Base-by-base conservation (phyloP, 2,113 vertebrate species). In the Casuarius casuarius region DNA sequence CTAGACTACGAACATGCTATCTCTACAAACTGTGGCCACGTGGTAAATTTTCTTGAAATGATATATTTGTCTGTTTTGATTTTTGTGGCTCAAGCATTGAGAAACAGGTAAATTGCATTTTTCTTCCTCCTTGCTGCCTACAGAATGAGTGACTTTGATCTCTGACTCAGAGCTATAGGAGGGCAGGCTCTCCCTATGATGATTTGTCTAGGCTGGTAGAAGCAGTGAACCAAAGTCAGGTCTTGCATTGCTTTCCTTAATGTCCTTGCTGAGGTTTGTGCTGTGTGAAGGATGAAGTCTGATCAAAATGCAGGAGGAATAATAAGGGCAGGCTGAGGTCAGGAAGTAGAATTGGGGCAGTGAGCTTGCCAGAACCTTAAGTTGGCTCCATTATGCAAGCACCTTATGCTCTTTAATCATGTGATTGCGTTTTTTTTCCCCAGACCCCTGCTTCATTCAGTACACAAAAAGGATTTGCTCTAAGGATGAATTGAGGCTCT, bases 341-440 rank as follows among this genome's bases (percentile, higher is more conserved):
- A 93, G 56, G 63, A 40, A 33, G 12, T 5, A 17, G 77, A 96
- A 84, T 1, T 96, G 95, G 95, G 92, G 40, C 96, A 94, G 77
- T 23, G 80, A 94, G 66, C 90, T 61, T 70, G 58, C 48, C 84
- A 74, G 87, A 74, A 84, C 81, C 44, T 73, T 61, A 89, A 73
- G 58, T 65, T 35, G 68, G 90, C 80, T 77, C n/a, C 56, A 38
- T 94, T 95, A 90, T 68, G 68, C 68, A 96, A 94, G 85, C 79
- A 92, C 83, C 51, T 65, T 79, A 51, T 10, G 67, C 67, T 49
- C 85, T 75, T 70, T 80, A 88, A 74, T 77, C 48, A 11, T 17
- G 59, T 0, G 2, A 25, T 14, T 80, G 52, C 59, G 61, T 31
- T 65, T 66, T 46, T 33, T 58, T 44, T 23, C 28, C 44, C 38